Evolutionary conservation across 1,140 invertebrate species (phyloP).

Genomic region (Drosophila jambulina): DNA sequence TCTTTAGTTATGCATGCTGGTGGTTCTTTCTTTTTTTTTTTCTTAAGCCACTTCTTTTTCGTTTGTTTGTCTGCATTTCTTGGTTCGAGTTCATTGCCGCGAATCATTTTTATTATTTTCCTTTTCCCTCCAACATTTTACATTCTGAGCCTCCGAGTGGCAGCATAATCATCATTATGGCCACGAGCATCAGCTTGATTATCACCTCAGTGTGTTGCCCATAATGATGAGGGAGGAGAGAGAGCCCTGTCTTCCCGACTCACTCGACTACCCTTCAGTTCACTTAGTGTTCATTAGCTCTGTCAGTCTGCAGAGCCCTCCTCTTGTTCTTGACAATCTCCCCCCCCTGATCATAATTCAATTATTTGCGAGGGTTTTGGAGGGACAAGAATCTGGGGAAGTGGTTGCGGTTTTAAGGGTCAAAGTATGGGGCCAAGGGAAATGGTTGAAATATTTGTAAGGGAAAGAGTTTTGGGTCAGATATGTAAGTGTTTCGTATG

Average conservation of each 20-base stretch:
- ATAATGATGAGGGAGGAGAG: conserved; percentile 11
- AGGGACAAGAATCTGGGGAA: conserved; percentile 20
- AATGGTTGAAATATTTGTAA: background rate
- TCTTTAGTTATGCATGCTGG: conserved; percentile 50
- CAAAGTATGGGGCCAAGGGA: background rate
- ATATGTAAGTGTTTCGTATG: background rate
- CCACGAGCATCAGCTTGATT: conserved; percentile 22
- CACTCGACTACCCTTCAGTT: conserved; percentile 69
- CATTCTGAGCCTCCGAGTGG: conserved; percentile 57
- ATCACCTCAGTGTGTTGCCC: conserved; percentile 25
- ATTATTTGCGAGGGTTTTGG: conserved; percentile 42
- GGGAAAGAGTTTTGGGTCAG: conserved; percentile 6
- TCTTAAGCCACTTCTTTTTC: conserved; percentile 35
- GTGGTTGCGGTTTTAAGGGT: conserved; percentile 17
- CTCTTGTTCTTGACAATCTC: conserved; percentile 51
- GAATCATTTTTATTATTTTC: conserved; percentile 33
- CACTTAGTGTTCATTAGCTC: conserved; percentile 67
- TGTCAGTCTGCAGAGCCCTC: conserved; percentile 14
- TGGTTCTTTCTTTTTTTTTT: background rate
- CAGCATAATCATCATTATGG: conserved; percentile 44
- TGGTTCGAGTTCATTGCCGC: conserved; percentile 78
- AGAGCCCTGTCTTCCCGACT: conserved; percentile 20
- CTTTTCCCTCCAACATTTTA: conserved; percentile 35
- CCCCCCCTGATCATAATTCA: conserved; percentile 74
- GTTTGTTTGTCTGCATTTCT: conserved; percentile 66